These are phyloP conservation scores for Pantherophis alleghaniensis DNA, from an alignment of 2,797 vertebrate genomes.

Conservation along the genomic window DNA sequence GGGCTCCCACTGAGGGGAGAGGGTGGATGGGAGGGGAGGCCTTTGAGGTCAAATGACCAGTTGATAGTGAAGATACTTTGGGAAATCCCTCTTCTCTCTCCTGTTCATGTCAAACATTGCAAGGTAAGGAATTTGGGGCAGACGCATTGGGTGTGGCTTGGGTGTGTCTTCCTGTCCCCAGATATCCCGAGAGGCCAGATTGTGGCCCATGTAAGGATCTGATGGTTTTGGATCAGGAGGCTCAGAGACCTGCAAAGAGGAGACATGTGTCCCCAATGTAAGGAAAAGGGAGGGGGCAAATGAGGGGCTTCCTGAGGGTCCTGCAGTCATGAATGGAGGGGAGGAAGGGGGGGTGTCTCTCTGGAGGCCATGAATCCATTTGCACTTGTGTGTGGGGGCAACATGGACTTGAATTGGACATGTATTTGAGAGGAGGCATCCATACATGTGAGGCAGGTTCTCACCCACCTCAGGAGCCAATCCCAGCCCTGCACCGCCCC, in stretches of 20 bases:
- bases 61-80: not conserved
- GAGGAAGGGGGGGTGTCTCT: too few relatives aligned
- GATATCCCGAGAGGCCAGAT: too few relatives aligned
- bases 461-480: not conserved
- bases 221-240: not conserved
- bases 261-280: too few relatives aligned
- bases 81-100: not conserved
- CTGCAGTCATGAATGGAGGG: not conserved
- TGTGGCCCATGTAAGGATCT: too few relatives aligned
- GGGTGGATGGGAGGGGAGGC: not conserved
- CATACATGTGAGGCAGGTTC: not conserved
- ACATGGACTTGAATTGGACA: accelerated
- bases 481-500: not conserved
- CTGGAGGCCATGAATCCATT: not conserved
- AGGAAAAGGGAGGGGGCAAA: accelerated
- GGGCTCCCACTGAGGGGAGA: not conserved
- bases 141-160: too few relatives aligned
- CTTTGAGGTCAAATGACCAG: not conserved
- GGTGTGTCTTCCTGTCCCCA: too few relatives aligned
- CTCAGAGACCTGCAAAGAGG: too few relatives aligned
- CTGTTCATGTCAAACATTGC: not conserved
- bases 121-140: not conserved
- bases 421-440: not conserved
- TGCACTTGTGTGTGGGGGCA: not conserved
- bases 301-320: not conserved